Conservation (phyloP, 2,888 invertebrate species). For the Hirtodrosophila confusa region DNA sequence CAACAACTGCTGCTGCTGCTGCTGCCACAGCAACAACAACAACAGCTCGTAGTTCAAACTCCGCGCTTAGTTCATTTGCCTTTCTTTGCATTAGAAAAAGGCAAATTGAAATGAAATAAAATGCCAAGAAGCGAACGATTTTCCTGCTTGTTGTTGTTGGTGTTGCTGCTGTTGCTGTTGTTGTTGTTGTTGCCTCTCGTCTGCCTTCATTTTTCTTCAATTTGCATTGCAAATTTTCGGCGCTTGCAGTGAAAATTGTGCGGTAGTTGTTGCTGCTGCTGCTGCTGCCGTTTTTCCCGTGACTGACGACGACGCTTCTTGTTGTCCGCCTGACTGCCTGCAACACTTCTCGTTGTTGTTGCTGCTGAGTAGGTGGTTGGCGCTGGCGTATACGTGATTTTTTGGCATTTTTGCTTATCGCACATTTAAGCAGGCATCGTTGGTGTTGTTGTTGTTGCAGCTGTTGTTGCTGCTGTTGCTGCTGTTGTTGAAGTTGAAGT, state of each 20-base stretch:
- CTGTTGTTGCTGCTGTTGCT: conserved; percentile 42
- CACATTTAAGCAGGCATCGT: conserved; percentile 40
- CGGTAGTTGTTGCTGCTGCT: conserved; percentile 30
- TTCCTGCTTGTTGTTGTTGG: conserved; percentile 32
- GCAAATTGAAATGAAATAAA: conserved; percentile 76
- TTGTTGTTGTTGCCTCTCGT: conserved; percentile 43
- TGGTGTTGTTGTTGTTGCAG: conserved; percentile 3
- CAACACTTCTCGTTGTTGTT: background rate
- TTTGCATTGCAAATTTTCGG: conserved; percentile 79
- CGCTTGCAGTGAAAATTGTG: conserved; percentile 69
- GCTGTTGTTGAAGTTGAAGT: conserved; percentile 1
- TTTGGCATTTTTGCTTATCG: conserved; percentile 59
- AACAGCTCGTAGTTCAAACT: conserved; percentile 68
- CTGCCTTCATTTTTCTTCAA: conserved; percentile 49
- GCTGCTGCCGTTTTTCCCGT: conserved; percentile 48
- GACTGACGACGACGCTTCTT: conserved; percentile 26
- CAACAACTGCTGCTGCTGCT: too few relatives aligned
- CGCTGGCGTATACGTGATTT: conserved; percentile 70
- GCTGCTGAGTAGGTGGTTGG: conserved; percentile 34
- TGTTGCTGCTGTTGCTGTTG: conserved; percentile 40
- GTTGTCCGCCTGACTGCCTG: background rate
- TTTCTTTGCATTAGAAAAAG: conserved; percentile 75
- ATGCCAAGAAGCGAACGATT: conserved; percentile 73
- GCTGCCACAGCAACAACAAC: conserved; percentile 40
- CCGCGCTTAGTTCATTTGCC: conserved; percentile 80